Evolutionary conservation across 2,113 vertebrate species (phyloP), one percentile per base, ranked within the genome.

Genomic region (Harpagus bidentatus): DNA sequence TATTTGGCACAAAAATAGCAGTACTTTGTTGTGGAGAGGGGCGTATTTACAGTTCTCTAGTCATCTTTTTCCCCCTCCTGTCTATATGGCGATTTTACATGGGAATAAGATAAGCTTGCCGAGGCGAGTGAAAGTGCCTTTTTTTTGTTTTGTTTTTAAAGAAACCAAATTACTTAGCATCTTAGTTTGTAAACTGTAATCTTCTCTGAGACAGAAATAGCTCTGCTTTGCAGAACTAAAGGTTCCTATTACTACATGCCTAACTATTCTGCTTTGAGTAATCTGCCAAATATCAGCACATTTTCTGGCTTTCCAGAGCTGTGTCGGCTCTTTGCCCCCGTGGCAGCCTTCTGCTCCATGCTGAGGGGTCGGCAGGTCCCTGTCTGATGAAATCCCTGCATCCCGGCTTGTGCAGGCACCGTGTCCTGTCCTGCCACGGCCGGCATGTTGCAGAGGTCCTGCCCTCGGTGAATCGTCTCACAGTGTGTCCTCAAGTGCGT

Each of bases 391-490:
- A 45, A 8, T n/a, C 29, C n/a, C 40, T 28, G 23, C 43, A 32
- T 38, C 77, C 58, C 1, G 0, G 18, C 12, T 43, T 9, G 2
- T 13, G 32, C 11, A 14, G 59, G 25, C 0, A 0, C 43, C 12
- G 8, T 28, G 17, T 66, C 59, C 71, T 82, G n/a, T 53, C 23
- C 63, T 45, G 70, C 20, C 3, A 1, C 40, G 3, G 7, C 25
- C 3, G 1, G 13, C 7, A 21, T 62, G 50, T 28, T 5, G 0
- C 55, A 25, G 58, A 9, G 28, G 10, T 52, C 43, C 71, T 29
- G 43, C n/a, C 10, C 42, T 56, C 1, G 0, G 6, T 29, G 7
- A 19, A 7, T 66, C 16, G 43, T 28, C 31, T 40, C 22, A 17
- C 25, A 28, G 17, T 5, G 17, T 6, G 14, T 58, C n/a, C 28